Evolutionary conservation across 2,113 vertebrate genomes (phyloP).

Genomic region (Sisor rabdophorus): DNA sequence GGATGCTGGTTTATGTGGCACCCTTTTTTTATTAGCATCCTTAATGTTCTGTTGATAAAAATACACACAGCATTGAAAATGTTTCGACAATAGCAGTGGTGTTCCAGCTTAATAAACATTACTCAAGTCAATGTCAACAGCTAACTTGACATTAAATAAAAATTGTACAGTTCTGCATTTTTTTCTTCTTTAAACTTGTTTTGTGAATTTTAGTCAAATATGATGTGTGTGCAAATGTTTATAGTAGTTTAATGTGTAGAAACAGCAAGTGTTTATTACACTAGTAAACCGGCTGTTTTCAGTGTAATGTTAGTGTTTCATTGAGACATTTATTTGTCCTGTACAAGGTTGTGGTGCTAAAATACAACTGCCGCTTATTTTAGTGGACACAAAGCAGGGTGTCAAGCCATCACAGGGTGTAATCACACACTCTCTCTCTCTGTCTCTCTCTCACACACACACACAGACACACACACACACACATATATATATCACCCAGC

Average conservation of each 20-base stretch:
- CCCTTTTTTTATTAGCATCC: neutral
- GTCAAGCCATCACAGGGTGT: too few relatives aligned
- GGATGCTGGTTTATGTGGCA: conserved; percentile 26
- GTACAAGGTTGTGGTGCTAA: too few relatives aligned
- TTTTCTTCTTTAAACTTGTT: neutral
- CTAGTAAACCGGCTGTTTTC: neutral
- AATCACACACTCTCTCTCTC: too few relatives aligned
- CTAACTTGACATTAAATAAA: too few relatives aligned
- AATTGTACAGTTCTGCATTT: neutral
- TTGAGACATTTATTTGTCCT: too few relatives aligned
- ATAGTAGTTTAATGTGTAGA: neutral
- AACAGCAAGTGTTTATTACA: neutral
- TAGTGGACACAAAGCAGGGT: too few relatives aligned
- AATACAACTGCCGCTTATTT: too few relatives aligned
- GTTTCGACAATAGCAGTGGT: neutral
- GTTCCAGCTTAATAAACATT: neutral
- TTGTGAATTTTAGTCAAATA: neutral
- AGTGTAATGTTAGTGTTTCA: neutral
- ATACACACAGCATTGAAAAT: conserved; percentile 12
- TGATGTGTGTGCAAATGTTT: neutral
- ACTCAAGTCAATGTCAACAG: neutral
- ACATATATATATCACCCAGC: too few relatives aligned
- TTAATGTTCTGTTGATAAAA: neutral
- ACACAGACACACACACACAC: too few relatives aligned
- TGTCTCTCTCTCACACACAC: too few relatives aligned